These are phyloP conservation scores for Antechinus stuartii DNA, from an alignment of 2,113 vertebrate species.

Conservation along the genomic window DNA sequence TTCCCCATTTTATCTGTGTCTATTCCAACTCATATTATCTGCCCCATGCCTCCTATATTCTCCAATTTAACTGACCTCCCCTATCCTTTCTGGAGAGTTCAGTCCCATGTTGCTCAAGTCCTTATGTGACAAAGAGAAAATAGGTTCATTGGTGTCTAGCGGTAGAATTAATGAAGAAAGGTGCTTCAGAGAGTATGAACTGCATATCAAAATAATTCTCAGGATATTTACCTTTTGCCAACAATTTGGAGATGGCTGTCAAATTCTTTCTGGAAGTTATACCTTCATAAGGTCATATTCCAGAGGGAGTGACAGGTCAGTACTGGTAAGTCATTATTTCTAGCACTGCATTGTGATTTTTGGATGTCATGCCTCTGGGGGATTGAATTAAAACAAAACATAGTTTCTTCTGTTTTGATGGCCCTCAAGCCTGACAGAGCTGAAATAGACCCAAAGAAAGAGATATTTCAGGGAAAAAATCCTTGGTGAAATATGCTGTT, in stretches of 20 bases:
- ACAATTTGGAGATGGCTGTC: not conserved
- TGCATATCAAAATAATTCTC: not conserved
- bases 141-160: not conserved
- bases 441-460: not conserved
- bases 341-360: not conserved
- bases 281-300: constrained; percentile 4
- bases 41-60: not conserved
- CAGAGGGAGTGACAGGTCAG: constrained; percentile 1
- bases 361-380: not conserved
- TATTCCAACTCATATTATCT: not conserved
- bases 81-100: not conserved
- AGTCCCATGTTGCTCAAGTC: not conserved
- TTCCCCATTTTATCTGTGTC: not conserved
- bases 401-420: not conserved
- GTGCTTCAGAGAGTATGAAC: not conserved
- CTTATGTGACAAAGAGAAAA: not conserved
- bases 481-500: not conserved
- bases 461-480: not conserved
- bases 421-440: not conserved
- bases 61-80: not conserved
- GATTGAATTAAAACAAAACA: not conserved
- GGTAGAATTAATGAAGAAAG: not conserved
- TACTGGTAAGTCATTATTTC: constrained; percentile 10
- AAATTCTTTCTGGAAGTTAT: not conserved
- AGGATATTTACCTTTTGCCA: not conserved